Percentiles rank a stretch among this genome's conserved stretches.
Evolutionary conservation across 2,888 invertebrate species (phyloP).

Genomic region (Torymus tubicola): DNA sequence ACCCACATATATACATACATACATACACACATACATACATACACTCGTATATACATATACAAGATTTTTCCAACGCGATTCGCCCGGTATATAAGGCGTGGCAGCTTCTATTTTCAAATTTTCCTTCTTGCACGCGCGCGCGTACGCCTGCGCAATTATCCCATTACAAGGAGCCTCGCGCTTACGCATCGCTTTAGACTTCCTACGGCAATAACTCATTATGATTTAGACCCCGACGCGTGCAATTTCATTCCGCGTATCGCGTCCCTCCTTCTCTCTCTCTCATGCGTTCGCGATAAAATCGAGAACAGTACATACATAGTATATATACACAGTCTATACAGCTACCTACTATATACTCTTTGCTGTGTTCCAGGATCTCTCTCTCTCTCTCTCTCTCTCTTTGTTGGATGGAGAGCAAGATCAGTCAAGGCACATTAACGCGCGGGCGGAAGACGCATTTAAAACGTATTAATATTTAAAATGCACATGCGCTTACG

Average conservation of each 20-base stretch:
- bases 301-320: too few relatives aligned
- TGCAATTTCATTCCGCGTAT: slow-evolving; percentile 39
- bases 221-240: slow-evolving; percentile 51
- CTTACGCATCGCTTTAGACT: slow-evolving; percentile 42
- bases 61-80: slow-evolving; percentile 31
- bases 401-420: not conserved
- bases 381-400: not conserved
- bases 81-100: too few relatives aligned
- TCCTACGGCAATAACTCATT: slow-evolving; percentile 54
- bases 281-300: not conserved
- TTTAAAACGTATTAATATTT: slow-evolving; percentile 28
- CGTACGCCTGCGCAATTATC: slow-evolving; percentile 42
- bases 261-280: not conserved
- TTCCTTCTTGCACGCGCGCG: slow-evolving; percentile 6
- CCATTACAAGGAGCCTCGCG: slow-evolving; percentile 27
- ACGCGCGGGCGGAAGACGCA: slow-evolving; percentile 13
- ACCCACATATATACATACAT: not conserved
- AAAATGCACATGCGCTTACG: not conserved
- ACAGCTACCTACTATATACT: too few relatives aligned
- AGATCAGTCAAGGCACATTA: slow-evolving; percentile 40
- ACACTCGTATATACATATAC: not conserved
- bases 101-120: slow-evolving; percentile 25
- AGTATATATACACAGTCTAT: too few relatives aligned
- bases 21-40: too few relatives aligned
- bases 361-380: slow-evolving; percentile 15